phyloP scores from a whole-genome alignment of 2,797 vertebrate species.

The Chaenodraco wilsoni region DNA sequence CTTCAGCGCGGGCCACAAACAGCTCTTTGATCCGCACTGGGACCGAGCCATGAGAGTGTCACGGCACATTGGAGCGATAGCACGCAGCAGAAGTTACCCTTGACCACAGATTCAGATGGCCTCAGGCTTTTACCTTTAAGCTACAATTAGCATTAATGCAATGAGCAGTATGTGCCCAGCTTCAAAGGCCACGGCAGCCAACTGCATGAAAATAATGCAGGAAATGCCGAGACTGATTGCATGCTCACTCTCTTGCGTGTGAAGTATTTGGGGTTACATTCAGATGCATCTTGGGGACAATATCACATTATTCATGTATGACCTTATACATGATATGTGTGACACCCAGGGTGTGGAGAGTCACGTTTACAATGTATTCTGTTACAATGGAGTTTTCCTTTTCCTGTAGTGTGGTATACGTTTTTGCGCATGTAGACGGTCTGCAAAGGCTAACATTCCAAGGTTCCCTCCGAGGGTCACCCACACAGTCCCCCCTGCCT shows the following conservation, averaged over 20 bases:
- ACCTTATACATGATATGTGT: conserved; percentile 9
- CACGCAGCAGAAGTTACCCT: conserved; percentile 72
- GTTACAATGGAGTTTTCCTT: no score
- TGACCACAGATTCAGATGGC: conserved; percentile 77
- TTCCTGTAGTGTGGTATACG: no score
- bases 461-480: no score
- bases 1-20: conserved; percentile 66
- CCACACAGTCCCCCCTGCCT: no score
- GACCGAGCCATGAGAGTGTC: conserved; percentile 72
- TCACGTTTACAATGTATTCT: no score
- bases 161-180: conserved; percentile 33
- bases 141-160: conserved; percentile 49
- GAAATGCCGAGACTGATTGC: conserved; percentile 64
- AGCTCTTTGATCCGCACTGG: conserved; percentile 73
- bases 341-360: not conserved
- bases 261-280: conserved; percentile 29
- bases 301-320: conserved; percentile 7
- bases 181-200: conserved; percentile 60
- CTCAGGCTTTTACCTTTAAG: conserved; percentile 65
- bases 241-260: conserved; percentile 43
- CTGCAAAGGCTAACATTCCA: no score
- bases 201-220: conserved; percentile 56
- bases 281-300: conserved; percentile 20
- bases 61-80: conserved; percentile 76
- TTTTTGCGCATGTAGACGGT: no score